Conservation (phyloP, 2,113 vertebrate species). For the Zapornia atra region DNA sequence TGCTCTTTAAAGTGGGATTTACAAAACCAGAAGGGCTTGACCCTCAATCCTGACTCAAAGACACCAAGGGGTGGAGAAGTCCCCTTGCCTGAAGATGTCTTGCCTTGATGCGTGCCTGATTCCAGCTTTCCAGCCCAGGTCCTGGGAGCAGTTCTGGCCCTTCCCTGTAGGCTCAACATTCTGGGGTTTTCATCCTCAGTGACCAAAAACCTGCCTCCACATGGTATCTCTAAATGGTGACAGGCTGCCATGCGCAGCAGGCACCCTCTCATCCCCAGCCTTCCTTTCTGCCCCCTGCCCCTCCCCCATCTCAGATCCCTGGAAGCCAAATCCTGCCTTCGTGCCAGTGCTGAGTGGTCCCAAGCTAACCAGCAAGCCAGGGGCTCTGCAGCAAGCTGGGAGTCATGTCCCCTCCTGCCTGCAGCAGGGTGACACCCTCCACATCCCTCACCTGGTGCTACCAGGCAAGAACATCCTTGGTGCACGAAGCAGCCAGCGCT, state of each 20-base stretch:
- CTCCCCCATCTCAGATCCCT: rapidly evolving
- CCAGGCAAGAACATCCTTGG: not conserved
- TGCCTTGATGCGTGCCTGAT: not conserved
- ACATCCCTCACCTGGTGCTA: not conserved
- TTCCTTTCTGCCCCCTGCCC: not conserved
- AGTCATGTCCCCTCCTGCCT: not conserved
- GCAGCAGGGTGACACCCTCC: not conserved
- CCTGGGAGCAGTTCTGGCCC: rapidly evolving
- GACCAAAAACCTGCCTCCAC: not conserved
- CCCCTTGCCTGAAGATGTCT: not conserved
- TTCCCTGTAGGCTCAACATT: not conserved
- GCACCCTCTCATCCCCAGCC: rapidly evolving
- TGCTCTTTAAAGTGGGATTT: not conserved
- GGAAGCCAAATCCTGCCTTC: not conserved
- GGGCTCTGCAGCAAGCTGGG: not conserved
- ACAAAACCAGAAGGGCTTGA: not conserved
- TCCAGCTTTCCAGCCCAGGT: not conserved
- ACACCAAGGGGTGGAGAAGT: not conserved
- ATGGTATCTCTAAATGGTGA: not conserved
- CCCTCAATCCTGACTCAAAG: not conserved
- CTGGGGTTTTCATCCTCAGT: not conserved
- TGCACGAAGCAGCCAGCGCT: not conserved
- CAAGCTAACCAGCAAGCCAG: not conserved
- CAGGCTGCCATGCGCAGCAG: not conserved
- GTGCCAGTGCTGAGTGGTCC: not conserved